Conservation (phyloP, 2,113 vertebrate species). For the Alouatta palliata region DNA sequence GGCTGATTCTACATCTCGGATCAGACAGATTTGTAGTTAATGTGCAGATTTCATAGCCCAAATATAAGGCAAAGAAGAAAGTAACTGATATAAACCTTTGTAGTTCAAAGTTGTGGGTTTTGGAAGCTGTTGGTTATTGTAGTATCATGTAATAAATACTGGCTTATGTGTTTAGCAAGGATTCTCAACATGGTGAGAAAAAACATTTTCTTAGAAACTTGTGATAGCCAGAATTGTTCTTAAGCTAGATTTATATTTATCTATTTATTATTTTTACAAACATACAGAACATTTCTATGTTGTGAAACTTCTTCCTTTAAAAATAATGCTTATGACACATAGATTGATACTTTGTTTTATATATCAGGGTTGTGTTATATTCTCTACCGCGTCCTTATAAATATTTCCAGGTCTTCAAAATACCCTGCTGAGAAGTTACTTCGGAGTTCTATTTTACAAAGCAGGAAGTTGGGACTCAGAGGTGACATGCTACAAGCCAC, state of each 20-base stretch:
- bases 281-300: not conserved
- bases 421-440: constrained; percentile 38
- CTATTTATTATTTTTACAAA: not conserved
- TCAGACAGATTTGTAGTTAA: not conserved
- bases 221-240: not conserved
- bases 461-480: not conserved
- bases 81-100: not conserved
- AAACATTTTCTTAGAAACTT: not conserved
- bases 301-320: not conserved
- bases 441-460: not conserved
- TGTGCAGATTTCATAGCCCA: not conserved
- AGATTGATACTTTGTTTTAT: not conserved
- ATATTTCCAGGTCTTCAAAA: not conserved
- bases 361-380: not conserved
- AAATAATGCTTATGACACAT: not conserved
- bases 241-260: not conserved
- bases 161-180: not conserved
- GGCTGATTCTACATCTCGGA: not conserved
- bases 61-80: not conserved
- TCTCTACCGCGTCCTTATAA: not conserved
- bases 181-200: not conserved
- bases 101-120: not conserved
- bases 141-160: not conserved
- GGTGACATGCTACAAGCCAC: not conserved
- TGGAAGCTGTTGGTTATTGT: not conserved